Conservation (phyloP, 2,888 invertebrate genomes). For the Aspidiotus destructor region DNA sequence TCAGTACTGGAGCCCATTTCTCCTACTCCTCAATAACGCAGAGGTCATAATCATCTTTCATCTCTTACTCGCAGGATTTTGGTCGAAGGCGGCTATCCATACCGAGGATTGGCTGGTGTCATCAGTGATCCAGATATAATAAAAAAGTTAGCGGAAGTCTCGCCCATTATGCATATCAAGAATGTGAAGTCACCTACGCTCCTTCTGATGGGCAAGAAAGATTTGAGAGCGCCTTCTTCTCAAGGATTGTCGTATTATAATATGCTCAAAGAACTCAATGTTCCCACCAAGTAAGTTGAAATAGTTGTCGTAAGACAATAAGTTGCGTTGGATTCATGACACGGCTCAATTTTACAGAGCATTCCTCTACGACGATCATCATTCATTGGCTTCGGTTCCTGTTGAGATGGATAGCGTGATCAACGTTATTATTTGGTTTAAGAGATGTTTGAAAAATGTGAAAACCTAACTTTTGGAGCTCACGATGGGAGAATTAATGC, state of each 20-base stretch:
- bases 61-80: constrained; percentile 49
- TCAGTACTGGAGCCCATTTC: constrained; percentile 43
- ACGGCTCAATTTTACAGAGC: constrained; percentile 46
- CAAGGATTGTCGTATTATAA: constrained; percentile 65
- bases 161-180: constrained; percentile 59
- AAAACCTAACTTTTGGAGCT: no score
- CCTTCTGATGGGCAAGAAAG: constrained; percentile 68
- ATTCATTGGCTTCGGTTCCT: constrained; percentile 56
- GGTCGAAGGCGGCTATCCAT: constrained; percentile 52
- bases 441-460: constrained; percentile 18
- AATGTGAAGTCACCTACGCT: constrained; percentile 66
- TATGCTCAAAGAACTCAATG: constrained; percentile 57
- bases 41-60: neutral
- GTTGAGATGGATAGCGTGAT: constrained; percentile 66
- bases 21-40: neutral
- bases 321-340: neutral
- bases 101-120: constrained; percentile 50
- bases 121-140: constrained; percentile 42
- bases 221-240: constrained; percentile 66
- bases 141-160: constrained; percentile 54
- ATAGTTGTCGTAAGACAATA: neutral
- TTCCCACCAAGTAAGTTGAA: constrained; percentile 52
- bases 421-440: constrained; percentile 63
- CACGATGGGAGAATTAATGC: no score
- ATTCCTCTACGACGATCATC: constrained; percentile 67